These are phyloP conservation scores for Acanthococcus lagerstroemiae DNA, from an alignment of 2,888 invertebrate species.

Conservation along the genomic window DNA sequence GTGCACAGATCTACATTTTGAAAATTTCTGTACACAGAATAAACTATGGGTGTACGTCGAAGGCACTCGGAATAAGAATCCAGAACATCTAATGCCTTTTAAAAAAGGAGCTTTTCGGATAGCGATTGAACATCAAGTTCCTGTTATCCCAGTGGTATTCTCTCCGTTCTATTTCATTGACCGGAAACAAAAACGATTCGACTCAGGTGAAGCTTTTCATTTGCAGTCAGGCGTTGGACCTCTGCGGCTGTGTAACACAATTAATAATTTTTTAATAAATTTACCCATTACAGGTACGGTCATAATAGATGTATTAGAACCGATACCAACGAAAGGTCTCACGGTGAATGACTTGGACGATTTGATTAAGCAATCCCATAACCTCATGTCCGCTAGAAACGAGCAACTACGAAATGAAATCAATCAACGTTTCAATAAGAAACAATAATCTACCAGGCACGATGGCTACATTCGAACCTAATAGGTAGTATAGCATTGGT, in stretches of 20 bases:
- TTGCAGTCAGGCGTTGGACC: no score
- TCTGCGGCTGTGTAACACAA: no score
- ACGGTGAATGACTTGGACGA: slow-evolving; percentile 36
- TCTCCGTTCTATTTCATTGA: slow-evolving; percentile 45
- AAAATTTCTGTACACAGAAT: no score
- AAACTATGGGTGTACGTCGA: slow-evolving; percentile 50
- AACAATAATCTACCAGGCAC: no score
- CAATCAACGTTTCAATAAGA: not conserved
- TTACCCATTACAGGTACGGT: slow-evolving; percentile 34
- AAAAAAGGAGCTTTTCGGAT: slow-evolving; percentile 55
- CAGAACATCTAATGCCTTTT: slow-evolving; percentile 47
- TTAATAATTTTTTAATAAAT: not conserved
- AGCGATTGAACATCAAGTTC: slow-evolving; percentile 48
- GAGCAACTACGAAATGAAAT: slow-evolving; percentile 29
- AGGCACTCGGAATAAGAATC: slow-evolving; percentile 46
- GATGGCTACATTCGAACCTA: no score
- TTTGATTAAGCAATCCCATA: slow-evolving; percentile 38
- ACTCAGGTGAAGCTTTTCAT: no score
- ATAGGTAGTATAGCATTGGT: no score
- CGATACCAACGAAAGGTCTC: slow-evolving; percentile 36
- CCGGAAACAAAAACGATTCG: slow-evolving; percentile 37
- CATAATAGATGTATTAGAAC: slow-evolving; percentile 37
- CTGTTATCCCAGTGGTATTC: slow-evolving; percentile 49
- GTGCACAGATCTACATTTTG: no score
- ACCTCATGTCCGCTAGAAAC: slow-evolving; percentile 39